These are phyloP conservation scores for Gymnocheta viridis DNA, from an alignment of 2,888 invertebrate species.

Conservation along the genomic window DNA sequence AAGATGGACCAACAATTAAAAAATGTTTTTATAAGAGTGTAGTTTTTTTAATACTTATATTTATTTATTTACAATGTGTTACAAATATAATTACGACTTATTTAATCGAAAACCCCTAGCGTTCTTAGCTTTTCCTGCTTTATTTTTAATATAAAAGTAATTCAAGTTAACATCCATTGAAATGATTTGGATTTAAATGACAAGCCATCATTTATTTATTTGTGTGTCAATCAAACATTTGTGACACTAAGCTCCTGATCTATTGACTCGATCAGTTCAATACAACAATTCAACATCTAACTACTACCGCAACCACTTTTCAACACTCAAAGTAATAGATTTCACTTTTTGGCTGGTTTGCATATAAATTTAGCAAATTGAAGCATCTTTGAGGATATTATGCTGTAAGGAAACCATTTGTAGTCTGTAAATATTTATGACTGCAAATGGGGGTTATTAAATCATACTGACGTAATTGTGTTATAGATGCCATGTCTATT, in stretches of 20 bases:
- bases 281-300: neutral
- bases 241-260: neutral
- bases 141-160: neutral
- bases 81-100: too few species aligned
- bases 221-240: neutral
- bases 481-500: neutral
- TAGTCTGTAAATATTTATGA: neutral
- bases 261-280: conserved; percentile 12
- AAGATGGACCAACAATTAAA: too few species aligned
- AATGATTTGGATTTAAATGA: neutral
- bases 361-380: conserved; percentile 20
- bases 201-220: neutral
- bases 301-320: conserved; percentile 8
- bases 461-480: conserved; percentile 6
- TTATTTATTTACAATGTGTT: too few species aligned
- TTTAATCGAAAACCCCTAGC: too few species aligned
- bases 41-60: too few species aligned
- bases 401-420: conserved; percentile 10
- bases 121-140: neutral
- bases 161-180: neutral
- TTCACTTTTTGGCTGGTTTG: conserved; percentile 23
- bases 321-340: conserved; percentile 1
- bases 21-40: too few species aligned
- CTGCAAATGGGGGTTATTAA: conserved; percentile 16
- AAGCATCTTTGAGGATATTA: conserved; percentile 10